Evolutionary conservation across 1,140 invertebrate genomes (phyloP).

Genomic region (Drosophila orena): DNA sequence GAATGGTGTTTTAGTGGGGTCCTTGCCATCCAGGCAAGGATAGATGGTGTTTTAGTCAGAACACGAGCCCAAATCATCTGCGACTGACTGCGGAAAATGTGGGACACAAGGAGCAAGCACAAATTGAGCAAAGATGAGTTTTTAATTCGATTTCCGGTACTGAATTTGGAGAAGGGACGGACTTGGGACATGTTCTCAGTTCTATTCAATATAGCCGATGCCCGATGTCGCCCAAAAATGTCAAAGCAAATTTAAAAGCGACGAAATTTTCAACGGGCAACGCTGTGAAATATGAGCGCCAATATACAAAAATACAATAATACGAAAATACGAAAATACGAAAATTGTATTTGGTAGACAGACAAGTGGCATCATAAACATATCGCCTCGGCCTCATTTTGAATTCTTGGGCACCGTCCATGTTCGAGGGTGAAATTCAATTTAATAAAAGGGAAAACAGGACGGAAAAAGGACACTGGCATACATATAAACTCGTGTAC

Average conservation of each 20-base stretch:
- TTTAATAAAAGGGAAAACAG: slow-evolving; percentile 56
- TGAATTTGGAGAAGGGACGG: slow-evolving; percentile 4
- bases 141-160: slow-evolving; percentile 73
- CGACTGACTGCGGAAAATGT: slow-evolving; percentile 30
- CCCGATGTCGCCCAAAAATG: slow-evolving; percentile 43
- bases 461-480: slow-evolving; percentile 34
- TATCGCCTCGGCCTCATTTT: slow-evolving; percentile 47
- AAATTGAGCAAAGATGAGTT: slow-evolving; percentile 76
- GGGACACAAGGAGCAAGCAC: slow-evolving; percentile 27
- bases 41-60: slow-evolving; percentile 51
- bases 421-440: slow-evolving; percentile 66
- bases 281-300: slow-evolving; percentile 65
- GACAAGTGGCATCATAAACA: slow-evolving; percentile 68
- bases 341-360: slow-evolving; percentile 63
- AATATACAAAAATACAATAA: slow-evolving; percentile 50
- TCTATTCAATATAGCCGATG: slow-evolving; percentile 6
- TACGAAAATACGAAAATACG: slow-evolving; percentile 49
- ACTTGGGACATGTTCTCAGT: slow-evolving; percentile 32
- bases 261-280: slow-evolving; percentile 45
- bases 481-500: slow-evolving; percentile 1
- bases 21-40: slow-evolving; percentile 32
- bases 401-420: slow-evolving; percentile 50
- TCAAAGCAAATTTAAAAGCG: slow-evolving; percentile 65
- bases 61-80: slow-evolving; percentile 42
- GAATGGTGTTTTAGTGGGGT: slow-evolving; percentile 51